These are phyloP conservation scores for Cossypha heuglini DNA, from an alignment of 2,797 vertebrate species.

Conservation along the genomic window DNA sequence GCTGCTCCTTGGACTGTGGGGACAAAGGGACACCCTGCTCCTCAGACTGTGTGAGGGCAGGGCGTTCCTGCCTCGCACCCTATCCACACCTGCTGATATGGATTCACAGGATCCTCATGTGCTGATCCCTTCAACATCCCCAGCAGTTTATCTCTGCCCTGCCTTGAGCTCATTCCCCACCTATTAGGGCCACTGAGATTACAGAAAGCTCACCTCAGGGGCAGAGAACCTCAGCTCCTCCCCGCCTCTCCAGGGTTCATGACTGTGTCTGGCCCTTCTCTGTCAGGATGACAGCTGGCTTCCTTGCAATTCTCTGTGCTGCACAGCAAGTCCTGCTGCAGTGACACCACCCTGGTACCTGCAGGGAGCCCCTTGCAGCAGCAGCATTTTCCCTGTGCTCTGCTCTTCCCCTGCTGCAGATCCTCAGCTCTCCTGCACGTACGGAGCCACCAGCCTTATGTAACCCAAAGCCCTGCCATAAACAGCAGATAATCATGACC, in stretches of 20 bases:
- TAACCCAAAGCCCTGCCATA: constrained; percentile 39
- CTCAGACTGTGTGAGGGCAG: neutral
- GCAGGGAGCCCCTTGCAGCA: neutral
- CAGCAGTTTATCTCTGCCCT: neutral
- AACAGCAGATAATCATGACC: constrained; percentile 27
- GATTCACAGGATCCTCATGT: accelerated
- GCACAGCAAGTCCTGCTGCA: neutral
- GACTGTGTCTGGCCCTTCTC: neutral
- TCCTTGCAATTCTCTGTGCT: neutral
- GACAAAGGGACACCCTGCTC: neutral
- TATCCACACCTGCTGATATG: neutral
- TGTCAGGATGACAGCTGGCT: neutral
- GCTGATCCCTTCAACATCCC: neutral
- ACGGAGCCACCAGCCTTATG: constrained; percentile 24
- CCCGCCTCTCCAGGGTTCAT: accelerated
- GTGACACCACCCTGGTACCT: neutral
- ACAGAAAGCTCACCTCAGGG: neutral
- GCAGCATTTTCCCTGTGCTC: neutral
- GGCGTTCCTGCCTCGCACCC: neutral
- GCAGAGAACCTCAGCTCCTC: neutral
- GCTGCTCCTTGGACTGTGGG: accelerated
- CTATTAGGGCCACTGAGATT: neutral
- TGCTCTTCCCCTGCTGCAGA: constrained; percentile 47
- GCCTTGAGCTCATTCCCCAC: neutral
- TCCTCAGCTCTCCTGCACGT: neutral